phyloP scores from a whole-genome alignment of 2,888 invertebrate species.

The Drosophila fungiperda region DNA sequence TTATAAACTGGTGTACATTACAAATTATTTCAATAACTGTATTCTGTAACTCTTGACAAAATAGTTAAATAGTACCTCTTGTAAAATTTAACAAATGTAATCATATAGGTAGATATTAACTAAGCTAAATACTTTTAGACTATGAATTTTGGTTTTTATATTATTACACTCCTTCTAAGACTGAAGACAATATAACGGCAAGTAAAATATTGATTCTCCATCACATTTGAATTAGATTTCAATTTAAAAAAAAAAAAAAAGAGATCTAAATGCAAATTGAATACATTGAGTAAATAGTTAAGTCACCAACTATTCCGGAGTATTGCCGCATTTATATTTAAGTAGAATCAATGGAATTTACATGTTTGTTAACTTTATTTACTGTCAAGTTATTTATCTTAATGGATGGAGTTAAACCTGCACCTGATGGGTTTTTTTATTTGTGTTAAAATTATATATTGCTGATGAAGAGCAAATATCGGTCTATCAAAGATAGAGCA shows the following conservation, averaged over 20 bases:
- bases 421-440: slow-evolving; percentile 30
- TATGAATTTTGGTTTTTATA: neutral
- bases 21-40: too few species aligned
- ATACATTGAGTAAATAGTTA: neutral
- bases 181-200: neutral
- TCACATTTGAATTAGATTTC: neutral
- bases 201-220: neutral
- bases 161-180: neutral
- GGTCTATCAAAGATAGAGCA: slow-evolving; percentile 31
- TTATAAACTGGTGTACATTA: too few species aligned
- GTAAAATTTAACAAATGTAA: neutral
- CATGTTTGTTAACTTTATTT: slow-evolving; percentile 26
- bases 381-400: slow-evolving; percentile 25
- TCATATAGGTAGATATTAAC: neutral
- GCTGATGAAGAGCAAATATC: slow-evolving; percentile 41
- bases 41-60: neutral
- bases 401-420: slow-evolving; percentile 8
- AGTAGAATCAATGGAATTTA: neutral
- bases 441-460: slow-evolving; percentile 61
- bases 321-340: slow-evolving; percentile 37
- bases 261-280: slow-evolving; percentile 17
- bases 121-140: neutral
- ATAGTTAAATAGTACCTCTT: too few species aligned
- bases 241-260: neutral
- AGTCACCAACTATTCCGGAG: slow-evolving; percentile 30